Evolutionary conservation across 1,140 invertebrate genomes (phyloP), one percentile per base, ranked within the genome.

Genomic region (Drosophila micromelanica): DNA sequence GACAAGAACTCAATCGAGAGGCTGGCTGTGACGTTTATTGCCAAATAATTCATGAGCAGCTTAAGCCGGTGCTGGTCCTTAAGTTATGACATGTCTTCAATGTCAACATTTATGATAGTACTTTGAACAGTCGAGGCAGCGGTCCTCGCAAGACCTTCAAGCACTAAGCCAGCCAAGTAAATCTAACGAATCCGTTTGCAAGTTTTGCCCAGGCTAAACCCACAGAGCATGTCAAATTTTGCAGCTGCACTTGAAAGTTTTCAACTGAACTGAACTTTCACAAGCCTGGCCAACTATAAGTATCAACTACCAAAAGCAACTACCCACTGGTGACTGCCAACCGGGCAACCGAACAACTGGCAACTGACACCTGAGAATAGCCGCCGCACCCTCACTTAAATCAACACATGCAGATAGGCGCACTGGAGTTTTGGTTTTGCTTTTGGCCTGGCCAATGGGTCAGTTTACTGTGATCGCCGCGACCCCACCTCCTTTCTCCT

Each of bases 241-340:
- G 55, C 64, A 73, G 71, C 65, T 80, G 80, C 80, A 85, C 80
- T 80, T 85, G 60, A 80, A 84, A 85, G 72, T 85, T 84, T 84
- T 80, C 67, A 67, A 68, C 59, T 49, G 45, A 72, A 38, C 60
- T 74, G 69, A 81, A 78, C 74, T 81, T 74, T 77, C 70, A 60
- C 61, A 64, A 78, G 71, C 32, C 49, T 48, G 35, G 43, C 42
- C 64, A 61, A 61, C 64, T 35, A 65, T 35, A 42, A 70, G 59
- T 56, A 43, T 27, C 37, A 48, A 48, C 46, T 48, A 13, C 15
- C 46, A 48, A 48, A 30, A 23, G 12, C 12, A 48, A 27, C 23
- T n/a, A 48, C 45, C 23, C 20, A 23, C 45, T 46, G 30, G 30
- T 37, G 49, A 45, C 15, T 51, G 17, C 13, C 32, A 67, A 52